These are phyloP conservation scores for Clistopyga incitator DNA, from an alignment of 2,888 invertebrate genomes.

Conservation along the genomic window DNA sequence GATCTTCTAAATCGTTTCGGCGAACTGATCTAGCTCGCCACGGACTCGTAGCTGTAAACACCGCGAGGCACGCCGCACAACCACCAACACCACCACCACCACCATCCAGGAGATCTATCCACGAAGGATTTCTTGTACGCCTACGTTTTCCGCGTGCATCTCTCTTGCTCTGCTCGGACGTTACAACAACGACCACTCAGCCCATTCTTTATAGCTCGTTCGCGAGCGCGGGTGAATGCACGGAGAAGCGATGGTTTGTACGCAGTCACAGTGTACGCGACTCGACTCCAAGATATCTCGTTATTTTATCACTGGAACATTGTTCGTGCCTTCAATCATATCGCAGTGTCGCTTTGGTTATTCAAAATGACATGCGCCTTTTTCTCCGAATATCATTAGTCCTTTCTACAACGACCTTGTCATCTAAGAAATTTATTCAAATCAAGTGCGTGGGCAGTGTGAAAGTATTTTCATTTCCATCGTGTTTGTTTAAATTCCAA, in stretches of 20 bases:
- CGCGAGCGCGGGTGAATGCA: conserved; percentile 56
- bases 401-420: background rate
- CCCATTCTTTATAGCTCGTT: conserved; percentile 41
- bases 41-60: conserved; percentile 53
- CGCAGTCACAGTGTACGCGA: conserved; percentile 13
- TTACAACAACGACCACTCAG: conserved; percentile 8
- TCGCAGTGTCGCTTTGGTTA: background rate
- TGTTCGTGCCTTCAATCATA: conserved; percentile 9
- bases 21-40: conserved; percentile 53
- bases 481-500: no score
- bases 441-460: background rate
- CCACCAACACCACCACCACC: no score
- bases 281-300: conserved; percentile 31
- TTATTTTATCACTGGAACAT: conserved; percentile 51
- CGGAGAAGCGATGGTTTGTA: conserved; percentile 34
- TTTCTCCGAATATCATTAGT: background rate
- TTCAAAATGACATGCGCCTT: conserved; percentile 16
- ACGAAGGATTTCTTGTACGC: conserved; percentile 58
- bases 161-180: conserved; percentile 9
- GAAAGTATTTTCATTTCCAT: no score
- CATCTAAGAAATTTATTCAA: background rate
- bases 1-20: conserved; percentile 59
- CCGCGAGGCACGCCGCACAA: conserved; percentile 43
- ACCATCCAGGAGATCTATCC: conserved; percentile 35
- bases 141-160: conserved; percentile 57